These are phyloP conservation scores for Setipinna tenuifilis DNA, from an alignment of 2,797 vertebrate species.

Conservation along the genomic window DNA sequence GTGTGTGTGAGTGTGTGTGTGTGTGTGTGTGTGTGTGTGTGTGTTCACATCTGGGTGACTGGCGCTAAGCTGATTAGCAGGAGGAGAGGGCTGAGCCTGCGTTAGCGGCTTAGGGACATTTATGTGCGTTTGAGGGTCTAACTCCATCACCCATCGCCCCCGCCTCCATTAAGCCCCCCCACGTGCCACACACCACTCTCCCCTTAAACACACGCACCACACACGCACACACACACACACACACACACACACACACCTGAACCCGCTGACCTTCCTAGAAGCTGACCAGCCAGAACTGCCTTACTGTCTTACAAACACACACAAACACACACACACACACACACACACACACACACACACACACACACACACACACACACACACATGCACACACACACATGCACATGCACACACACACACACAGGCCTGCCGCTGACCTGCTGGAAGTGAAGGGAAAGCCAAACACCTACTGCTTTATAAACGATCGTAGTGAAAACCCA, in stretches of 20 bases:
- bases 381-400: not conserved
- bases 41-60: slow-evolving; percentile 14
- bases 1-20: not conserved
- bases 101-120: slow-evolving; percentile 15
- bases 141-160: not conserved
- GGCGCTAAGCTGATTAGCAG: slow-evolving; percentile 5
- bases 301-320: no score
- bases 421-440: no score
- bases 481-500: no score
- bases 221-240: not conserved
- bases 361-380: no score
- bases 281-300: no score
- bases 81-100: slow-evolving; percentile 4
- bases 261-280: no score
- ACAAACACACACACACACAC: no score
- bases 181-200: not conserved
- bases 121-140: slow-evolving; percentile 12
- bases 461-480: no score
- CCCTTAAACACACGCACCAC: not conserved
- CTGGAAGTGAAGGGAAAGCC: no score
- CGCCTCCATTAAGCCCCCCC: not conserved
- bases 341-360: no score
- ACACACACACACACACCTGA: not conserved
- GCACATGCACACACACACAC: not conserved
- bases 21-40: not conserved